A percentile compares a stretch with the other conserved stretches of the same genome.
phyloP scores from a whole-genome alignment of 2,888 invertebrate species.

The Altica lythri region DNA sequence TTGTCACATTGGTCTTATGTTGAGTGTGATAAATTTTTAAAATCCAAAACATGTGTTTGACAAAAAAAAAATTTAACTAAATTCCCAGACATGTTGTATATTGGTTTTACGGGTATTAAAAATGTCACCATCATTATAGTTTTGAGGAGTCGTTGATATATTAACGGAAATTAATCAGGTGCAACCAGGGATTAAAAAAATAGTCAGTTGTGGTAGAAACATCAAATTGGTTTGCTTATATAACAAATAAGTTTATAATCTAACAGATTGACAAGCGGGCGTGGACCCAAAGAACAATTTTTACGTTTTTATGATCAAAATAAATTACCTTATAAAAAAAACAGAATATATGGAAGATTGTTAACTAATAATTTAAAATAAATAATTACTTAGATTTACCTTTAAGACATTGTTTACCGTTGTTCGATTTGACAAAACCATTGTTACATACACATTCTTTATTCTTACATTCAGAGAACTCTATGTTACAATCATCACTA shows the following conservation, averaged over 20 bases:
- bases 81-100: conserved; percentile 4
- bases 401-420: conserved; percentile 44
- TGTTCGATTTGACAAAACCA: conserved; percentile 37
- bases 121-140: not conserved
- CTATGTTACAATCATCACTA: conserved; percentile 43
- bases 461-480: conserved; percentile 40
- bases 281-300: not conserved
- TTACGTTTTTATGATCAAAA: not conserved
- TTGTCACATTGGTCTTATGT: not conserved
- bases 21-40: not conserved
- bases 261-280: too few relatives aligned
- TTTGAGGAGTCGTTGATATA: conserved; percentile 2
- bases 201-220: not conserved
- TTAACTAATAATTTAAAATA: not conserved
- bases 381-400: conserved; percentile 37
- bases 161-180: conserved; percentile 4
- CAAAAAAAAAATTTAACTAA: conserved; percentile 1
- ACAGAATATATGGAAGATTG: too few relatives aligned
- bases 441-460: conserved; percentile 42
- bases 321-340: too few relatives aligned
- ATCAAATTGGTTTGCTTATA: too few relatives aligned
- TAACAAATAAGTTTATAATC: too few relatives aligned
- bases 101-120: not conserved
- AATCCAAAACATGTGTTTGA: not conserved
- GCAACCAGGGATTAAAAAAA: not conserved